Conservation (phyloP, 1,140 invertebrate genomes). For the Solenopsis invicta region DNA sequence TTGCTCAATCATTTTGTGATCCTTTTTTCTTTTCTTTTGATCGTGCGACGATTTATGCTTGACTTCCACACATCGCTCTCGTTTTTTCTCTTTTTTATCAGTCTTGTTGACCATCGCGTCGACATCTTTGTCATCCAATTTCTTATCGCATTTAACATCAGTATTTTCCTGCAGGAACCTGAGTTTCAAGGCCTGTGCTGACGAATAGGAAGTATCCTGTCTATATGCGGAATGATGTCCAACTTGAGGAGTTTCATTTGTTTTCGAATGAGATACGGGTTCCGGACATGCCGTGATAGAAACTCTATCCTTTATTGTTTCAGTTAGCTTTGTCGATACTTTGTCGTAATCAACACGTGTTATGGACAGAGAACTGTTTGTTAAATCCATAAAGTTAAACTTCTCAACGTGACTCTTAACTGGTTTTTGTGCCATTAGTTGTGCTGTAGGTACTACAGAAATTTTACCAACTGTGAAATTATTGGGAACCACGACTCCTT, state of each 20-base stretch:
- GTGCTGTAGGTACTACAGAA: slow-evolving; percentile 80
- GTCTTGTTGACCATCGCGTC: slow-evolving; percentile 69
- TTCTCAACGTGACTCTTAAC: slow-evolving; percentile 77
- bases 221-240: slow-evolving; percentile 73
- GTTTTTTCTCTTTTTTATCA: slow-evolving; percentile 79
- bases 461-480: slow-evolving; percentile 78
- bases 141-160: slow-evolving; percentile 71
- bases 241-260: slow-evolving; percentile 69
- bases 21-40: slow-evolving; percentile 77
- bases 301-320: slow-evolving; percentile 83
- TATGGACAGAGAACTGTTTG: slow-evolving; percentile 82
- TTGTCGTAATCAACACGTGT: slow-evolving; percentile 84
- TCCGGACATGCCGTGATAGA: slow-evolving; percentile 83
- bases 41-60: slow-evolving; percentile 80
- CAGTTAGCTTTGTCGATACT: slow-evolving; percentile 68
- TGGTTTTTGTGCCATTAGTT: slow-evolving; percentile 80
- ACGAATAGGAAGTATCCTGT: slow-evolving; percentile 69
- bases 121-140: slow-evolving; percentile 65
- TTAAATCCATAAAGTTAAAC: slow-evolving; percentile 81
- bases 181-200: slow-evolving; percentile 74
- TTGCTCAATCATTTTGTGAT: slow-evolving; percentile 75
- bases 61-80: slow-evolving; percentile 78
- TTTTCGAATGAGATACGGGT: slow-evolving; percentile 64
- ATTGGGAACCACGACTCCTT: slow-evolving; percentile 61
- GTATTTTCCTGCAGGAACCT: slow-evolving; percentile 74